A percentile compares a stretch with the other conserved stretches of the same genome.
Evolutionary conservation across 2,797 vertebrate genomes (phyloP).

Genomic region (Galaxias olidus): DNA sequence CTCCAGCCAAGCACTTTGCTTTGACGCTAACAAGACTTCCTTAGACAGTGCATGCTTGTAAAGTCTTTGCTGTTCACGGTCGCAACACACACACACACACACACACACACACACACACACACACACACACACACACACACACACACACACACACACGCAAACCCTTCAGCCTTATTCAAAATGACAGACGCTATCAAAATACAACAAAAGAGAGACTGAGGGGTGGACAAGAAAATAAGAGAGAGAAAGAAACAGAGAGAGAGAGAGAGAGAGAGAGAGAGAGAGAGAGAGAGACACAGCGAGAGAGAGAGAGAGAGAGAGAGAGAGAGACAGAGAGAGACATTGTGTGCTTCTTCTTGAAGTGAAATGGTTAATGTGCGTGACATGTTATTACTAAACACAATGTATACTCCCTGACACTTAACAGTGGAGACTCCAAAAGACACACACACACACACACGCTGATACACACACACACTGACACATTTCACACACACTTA

Average conservation of each 20-base stretch:
- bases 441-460: neutral
- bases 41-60: too few relatives aligned
- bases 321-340: neutral
- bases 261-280: neutral
- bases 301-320: neutral
- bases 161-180: too few relatives aligned
- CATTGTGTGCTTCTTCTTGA: neutral
- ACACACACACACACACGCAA: neutral
- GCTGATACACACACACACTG: constrained; percentile 1
- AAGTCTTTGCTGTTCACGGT: too few relatives aligned
- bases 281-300: neutral
- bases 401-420: too few relatives aligned
- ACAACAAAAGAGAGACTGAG: neutral
- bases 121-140: neutral
- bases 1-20: too few relatives aligned
- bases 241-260: neutral
- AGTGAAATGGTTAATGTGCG: too few relatives aligned
- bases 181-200: neutral
- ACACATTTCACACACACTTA: neutral
- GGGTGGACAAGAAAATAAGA: neutral
- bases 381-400: too few relatives aligned
- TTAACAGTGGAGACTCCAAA: too few relatives aligned
- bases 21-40: too few relatives aligned
- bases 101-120: neutral
- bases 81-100: too few relatives aligned